A percentile compares a stretch with the other conserved stretches of the same genome.
Conservation (phyloP, 2,797 vertebrate genomes). For the Phataginus tetradactyla region DNA sequence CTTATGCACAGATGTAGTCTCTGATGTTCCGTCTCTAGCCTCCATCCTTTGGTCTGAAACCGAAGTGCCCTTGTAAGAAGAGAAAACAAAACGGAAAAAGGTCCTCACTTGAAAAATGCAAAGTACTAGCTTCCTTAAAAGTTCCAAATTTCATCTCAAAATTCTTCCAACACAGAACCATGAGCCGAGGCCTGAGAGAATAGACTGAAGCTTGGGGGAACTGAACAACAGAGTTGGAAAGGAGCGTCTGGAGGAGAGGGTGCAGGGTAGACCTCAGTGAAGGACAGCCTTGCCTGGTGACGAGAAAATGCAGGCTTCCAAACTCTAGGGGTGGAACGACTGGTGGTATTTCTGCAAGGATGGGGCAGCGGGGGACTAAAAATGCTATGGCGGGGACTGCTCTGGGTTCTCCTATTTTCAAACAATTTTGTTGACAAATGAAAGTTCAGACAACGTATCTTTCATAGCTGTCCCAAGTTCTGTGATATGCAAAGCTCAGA, state of each 20-base stretch:
- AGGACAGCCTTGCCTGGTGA: background rate
- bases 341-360: no score
- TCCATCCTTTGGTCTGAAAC: background rate
- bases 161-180: background rate
- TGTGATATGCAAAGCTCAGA: background rate
- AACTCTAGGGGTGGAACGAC: background rate
- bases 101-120: background rate
- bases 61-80: background rate
- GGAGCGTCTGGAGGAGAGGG: background rate
- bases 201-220: background rate
- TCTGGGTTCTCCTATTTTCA: background rate
- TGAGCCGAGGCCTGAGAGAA: background rate
- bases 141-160: background rate
- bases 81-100: background rate
- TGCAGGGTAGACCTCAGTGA: no score
- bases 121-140: background rate
- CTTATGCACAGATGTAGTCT: fast-evolving
- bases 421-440: background rate
- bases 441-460: background rate
- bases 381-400: background rate
- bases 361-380: background rate
- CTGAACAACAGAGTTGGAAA: no score
- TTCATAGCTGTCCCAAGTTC: background rate
- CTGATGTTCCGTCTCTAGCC: background rate
- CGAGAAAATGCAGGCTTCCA: background rate